Evolutionary conservation across 2,113 vertebrate species (phyloP).

Genomic region (Sprattus sprattus): DNA sequence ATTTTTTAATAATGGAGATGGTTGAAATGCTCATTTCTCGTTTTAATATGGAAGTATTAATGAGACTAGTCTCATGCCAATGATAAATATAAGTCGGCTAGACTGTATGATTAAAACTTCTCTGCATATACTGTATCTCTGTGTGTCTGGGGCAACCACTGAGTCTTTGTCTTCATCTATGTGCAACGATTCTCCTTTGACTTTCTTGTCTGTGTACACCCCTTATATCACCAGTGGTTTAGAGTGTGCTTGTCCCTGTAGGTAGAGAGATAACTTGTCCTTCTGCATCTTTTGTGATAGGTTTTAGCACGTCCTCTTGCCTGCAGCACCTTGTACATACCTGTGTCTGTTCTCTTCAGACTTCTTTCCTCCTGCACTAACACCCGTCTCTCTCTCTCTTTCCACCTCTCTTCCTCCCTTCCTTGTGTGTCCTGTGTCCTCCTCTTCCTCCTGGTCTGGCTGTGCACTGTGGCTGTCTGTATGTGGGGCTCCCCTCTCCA

Average conservation of each 20-base stretch:
- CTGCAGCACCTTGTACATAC: not conserved
- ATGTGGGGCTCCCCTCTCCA: not conserved
- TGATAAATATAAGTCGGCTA: not conserved
- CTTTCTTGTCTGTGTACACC: not conserved
- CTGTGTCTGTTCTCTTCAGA: not conserved
- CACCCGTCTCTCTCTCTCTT: slow-evolving; percentile 41
- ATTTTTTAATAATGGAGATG: not conserved
- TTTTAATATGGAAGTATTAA: not conserved
- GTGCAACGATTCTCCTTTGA: not conserved
- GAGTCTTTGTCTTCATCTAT: not conserved
- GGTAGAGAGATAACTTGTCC: not conserved
- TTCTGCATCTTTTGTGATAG: not conserved
- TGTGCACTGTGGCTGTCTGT: not conserved
- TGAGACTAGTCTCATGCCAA: not conserved
- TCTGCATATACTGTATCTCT: not conserved
- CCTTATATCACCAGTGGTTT: not conserved
- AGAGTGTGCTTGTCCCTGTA: not conserved
- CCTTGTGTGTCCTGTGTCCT: not conserved
- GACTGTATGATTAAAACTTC: not conserved
- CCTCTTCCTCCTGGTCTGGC: slow-evolving; percentile 8
- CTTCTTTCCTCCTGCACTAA: slow-evolving; percentile 40
- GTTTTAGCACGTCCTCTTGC: not conserved
- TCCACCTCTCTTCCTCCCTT: not conserved
- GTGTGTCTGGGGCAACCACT: not conserved
- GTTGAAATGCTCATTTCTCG: not conserved